Conservation (phyloP, 2,888 invertebrate species). For the Pollenia griseotomentosa region DNA sequence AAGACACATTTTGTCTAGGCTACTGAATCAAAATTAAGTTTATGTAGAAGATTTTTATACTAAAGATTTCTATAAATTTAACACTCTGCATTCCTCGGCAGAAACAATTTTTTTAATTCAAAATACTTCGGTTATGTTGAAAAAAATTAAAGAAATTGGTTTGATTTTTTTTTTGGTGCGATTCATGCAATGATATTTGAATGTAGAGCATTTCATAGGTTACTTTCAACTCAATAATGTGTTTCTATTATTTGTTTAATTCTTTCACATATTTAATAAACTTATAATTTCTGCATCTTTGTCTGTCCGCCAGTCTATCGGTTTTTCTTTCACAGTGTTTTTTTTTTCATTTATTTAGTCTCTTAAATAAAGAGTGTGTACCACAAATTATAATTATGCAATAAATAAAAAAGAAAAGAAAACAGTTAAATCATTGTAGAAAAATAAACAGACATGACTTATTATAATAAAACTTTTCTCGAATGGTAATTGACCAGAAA, state of each 20-base stretch:
- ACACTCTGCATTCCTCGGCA: no score
- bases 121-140: no score
- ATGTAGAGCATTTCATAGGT: background rate
- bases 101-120: no score
- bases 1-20: no score
- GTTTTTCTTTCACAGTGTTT: conserved; percentile 2
- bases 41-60: no score
- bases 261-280: conserved; percentile 57
- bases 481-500: background rate
- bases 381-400: conserved; percentile 15
- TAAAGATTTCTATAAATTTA: no score
- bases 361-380: background rate
- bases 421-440: conserved; percentile 1
- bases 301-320: background rate
- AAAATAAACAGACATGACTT: conserved; percentile 2
- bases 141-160: no score
- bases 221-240: background rate
- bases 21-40: no score
- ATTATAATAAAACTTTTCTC: background rate
- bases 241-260: conserved; percentile 23
- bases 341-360: background rate
- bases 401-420: background rate
- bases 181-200: background rate
- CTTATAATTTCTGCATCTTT: conserved; percentile 46
- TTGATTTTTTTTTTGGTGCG: no score